Percentiles rank a stretch among this genome's conserved stretches.
phyloP scores from a whole-genome alignment of 1,140 invertebrate genomes.

The Drosophila varians region DNA sequence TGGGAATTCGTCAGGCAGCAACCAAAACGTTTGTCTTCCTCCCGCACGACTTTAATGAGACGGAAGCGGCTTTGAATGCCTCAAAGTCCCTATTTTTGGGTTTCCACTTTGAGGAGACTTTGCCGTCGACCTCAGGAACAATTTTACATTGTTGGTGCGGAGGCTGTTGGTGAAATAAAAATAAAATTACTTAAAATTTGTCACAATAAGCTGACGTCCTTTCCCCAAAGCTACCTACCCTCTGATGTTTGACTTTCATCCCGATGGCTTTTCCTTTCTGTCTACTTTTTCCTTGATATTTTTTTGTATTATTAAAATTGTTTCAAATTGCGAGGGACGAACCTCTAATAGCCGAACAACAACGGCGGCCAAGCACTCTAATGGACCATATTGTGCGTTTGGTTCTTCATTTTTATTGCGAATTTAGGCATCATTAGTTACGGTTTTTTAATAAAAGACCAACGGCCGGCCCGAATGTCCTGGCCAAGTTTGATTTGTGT shows the following conservation, averaged over 20 bases:
- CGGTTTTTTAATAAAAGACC: constrained; percentile 80
- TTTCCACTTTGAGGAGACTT: constrained; percentile 31
- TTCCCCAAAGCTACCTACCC: not conserved
- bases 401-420: constrained; percentile 76
- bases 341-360: constrained; percentile 65
- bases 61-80: constrained; percentile 74
- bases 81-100: constrained; percentile 11
- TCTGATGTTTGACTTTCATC: constrained; percentile 58
- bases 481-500: constrained; percentile 75
- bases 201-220: constrained; percentile 61
- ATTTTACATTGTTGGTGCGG: constrained; percentile 38
- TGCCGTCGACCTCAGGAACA: constrained; percentile 3
- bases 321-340: constrained; percentile 67
- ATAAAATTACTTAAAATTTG: constrained; percentile 81
- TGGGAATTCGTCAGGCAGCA: constrained; percentile 60
- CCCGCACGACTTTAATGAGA: constrained; percentile 64
- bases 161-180: constrained; percentile 64
- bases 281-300: not conserved
- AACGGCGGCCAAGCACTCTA: constrained; percentile 53
- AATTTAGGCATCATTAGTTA: constrained; percentile 82
- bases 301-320: constrained; percentile 76
- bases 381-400: constrained; percentile 79
- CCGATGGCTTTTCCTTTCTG: constrained; percentile 26
- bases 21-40: constrained; percentile 37
- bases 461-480: constrained; percentile 32